Evolutionary conservation across 2,797 vertebrate species (phyloP).

Genomic region (Enteromius trimaculatus): DNA sequence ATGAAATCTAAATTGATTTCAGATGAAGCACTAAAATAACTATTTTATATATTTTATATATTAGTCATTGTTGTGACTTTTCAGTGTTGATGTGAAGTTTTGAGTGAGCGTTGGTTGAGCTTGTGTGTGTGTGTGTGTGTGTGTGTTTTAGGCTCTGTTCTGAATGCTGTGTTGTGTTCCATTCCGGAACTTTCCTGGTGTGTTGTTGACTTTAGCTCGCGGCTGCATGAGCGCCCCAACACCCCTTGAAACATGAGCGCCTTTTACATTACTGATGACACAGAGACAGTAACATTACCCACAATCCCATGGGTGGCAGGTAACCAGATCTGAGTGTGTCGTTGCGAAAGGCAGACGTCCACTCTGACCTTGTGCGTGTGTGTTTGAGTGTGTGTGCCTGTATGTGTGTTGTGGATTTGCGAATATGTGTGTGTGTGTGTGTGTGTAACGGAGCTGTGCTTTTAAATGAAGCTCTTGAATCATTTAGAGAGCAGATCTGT

Average conservation of each 20-base stretch:
- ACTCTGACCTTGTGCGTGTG: not conserved
- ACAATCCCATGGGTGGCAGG: constrained; percentile 5
- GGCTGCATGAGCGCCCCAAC: not conserved
- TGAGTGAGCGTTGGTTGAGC: not conserved
- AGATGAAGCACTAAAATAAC: too few relatives aligned
- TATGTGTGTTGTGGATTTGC: not conserved
- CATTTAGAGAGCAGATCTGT: constrained; percentile 51
- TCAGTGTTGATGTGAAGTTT: not conserved
- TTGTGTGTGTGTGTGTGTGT: not conserved
- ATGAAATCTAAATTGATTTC: too few relatives aligned
- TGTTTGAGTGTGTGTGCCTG: not conserved
- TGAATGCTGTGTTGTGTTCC: constrained; percentile 18
- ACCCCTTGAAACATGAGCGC: not conserved
- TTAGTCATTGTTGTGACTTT: not conserved
- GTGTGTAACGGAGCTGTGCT: constrained; percentile 15
- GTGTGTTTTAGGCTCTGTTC: constrained; percentile 21
- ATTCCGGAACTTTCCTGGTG: constrained; percentile 16
- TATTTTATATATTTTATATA: too few relatives aligned
- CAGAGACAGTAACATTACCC: constrained; percentile 15
- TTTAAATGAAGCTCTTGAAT: constrained; percentile 31
- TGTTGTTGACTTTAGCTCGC: constrained; percentile 31
- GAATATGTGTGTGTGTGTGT: not conserved
- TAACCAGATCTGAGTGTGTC: constrained; percentile 33
- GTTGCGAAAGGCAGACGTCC: not conserved
- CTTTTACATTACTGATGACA: constrained; percentile 24